Evolutionary conservation across 2,113 vertebrate genomes (phyloP).

Genomic region (Chaetodon trifascialis): DNA sequence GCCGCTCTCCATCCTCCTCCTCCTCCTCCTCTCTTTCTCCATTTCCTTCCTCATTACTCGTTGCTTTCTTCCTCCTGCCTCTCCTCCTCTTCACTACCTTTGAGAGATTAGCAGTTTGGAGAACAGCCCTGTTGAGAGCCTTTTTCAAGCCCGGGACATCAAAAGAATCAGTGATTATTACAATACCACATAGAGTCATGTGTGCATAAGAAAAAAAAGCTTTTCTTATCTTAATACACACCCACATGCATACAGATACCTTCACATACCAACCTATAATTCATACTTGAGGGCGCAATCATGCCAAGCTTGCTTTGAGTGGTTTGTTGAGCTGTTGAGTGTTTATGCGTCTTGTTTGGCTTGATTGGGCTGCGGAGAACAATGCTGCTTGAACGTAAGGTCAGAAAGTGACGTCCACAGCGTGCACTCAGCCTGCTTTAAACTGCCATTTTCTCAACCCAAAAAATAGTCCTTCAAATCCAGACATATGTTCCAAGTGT

Average conservation of each 20-base stretch:
- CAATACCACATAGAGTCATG: constrained; percentile 66
- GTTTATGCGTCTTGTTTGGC: constrained; percentile 10
- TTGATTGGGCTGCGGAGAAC: background rate
- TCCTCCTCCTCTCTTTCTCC: constrained; percentile 26
- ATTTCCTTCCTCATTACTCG: constrained; percentile 46
- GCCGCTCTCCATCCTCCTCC: constrained; percentile 13
- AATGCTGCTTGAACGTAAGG: constrained; percentile 1
- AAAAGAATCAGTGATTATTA: constrained; percentile 78
- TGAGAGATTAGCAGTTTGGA: constrained; percentile 80
- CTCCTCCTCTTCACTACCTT: constrained; percentile 69
- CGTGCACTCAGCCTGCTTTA: background rate
- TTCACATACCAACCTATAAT: constrained; percentile 49
- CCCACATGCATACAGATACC: constrained; percentile 56
- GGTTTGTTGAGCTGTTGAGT: constrained; percentile 18
- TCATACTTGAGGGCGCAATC: constrained; percentile 40
- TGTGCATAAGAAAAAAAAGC: constrained; percentile 29
- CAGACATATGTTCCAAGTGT: no score
- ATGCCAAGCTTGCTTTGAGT: constrained; percentile 17
- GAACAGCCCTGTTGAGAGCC: constrained; percentile 70
- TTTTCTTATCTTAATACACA: constrained; percentile 67
- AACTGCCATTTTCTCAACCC: background rate
- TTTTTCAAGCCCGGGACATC: constrained; percentile 74
- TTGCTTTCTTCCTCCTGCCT: constrained; percentile 55
- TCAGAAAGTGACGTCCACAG: constrained; percentile 4
- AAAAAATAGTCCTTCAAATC: background rate